phyloP scores from a whole-genome alignment of 2,797 vertebrate species.

The Sebastolobus alascanus region DNA sequence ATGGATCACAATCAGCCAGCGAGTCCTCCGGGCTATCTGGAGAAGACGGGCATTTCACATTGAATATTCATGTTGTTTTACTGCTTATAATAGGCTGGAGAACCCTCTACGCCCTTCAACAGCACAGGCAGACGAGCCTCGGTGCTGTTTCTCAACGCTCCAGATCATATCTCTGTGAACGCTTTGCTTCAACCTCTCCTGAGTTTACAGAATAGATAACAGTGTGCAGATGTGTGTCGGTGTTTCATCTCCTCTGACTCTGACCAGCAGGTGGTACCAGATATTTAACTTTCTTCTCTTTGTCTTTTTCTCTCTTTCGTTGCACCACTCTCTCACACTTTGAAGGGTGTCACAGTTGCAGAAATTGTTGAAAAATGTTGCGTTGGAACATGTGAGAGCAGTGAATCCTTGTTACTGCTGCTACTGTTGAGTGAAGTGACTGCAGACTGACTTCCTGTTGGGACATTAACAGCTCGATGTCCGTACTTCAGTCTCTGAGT shows the following conservation, averaged over 20 bases:
- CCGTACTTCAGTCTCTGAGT: background rate
- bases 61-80: conserved; percentile 69
- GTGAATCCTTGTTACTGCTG: conserved; percentile 11
- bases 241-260: conserved; percentile 52
- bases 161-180: conserved; percentile 3
- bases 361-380: background rate
- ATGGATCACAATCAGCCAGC: conserved; percentile 70
- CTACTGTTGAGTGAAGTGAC: background rate
- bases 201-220: background rate
- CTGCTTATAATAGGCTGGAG: conserved; percentile 47
- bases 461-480: background rate
- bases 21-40: conserved; percentile 35
- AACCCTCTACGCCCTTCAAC: conserved; percentile 4
- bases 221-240: background rate
- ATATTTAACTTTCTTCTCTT: conserved; percentile 75
- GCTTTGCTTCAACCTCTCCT: background rate
- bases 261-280: conserved; percentile 84
- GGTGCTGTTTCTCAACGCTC: background rate
- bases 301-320: background rate
- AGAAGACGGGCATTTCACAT: conserved; percentile 44
- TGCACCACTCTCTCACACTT: background rate
- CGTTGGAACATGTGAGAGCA: background rate
- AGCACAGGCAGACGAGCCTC: background rate
- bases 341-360: background rate
- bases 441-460: background rate